Conservation (phyloP, 2,797 vertebrate species). For the Enteromius anoplus region DNA sequence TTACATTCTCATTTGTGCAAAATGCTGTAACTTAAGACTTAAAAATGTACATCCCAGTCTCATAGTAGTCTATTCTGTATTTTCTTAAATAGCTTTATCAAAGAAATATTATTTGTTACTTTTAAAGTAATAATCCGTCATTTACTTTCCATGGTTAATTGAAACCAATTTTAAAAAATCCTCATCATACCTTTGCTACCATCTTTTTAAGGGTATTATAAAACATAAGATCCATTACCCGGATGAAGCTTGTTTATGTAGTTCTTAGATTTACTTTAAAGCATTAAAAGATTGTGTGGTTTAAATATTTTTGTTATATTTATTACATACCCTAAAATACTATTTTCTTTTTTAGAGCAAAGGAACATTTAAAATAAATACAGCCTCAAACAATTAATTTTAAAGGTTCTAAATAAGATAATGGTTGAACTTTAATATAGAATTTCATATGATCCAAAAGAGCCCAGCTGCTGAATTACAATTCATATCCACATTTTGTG, state of each 20-base stretch:
- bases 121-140: background rate
- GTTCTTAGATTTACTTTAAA: background rate
- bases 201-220: background rate
- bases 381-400: background rate
- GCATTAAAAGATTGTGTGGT: background rate
- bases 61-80: conserved; percentile 11
- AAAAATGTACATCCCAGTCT: conserved; percentile 7
- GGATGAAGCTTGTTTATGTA: background rate
- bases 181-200: background rate
- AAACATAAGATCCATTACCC: background rate
- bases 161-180: background rate
- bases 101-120: conserved; percentile 3
- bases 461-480: conserved; percentile 1
- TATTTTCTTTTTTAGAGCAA: background rate
- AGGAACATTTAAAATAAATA: background rate
- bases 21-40: conserved; percentile 28
- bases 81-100: conserved; percentile 24
- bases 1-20: conserved; percentile 10
- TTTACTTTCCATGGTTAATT: background rate
- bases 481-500: background rate
- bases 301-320: background rate
- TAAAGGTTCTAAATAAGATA: background rate
- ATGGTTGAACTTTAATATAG: background rate
- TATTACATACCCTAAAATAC: background rate
- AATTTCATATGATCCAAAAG: conserved; percentile 1